Base-by-base conservation (phyloP, 1,140 invertebrate genomes). In the Temnothorax curvispinosus region DNA sequence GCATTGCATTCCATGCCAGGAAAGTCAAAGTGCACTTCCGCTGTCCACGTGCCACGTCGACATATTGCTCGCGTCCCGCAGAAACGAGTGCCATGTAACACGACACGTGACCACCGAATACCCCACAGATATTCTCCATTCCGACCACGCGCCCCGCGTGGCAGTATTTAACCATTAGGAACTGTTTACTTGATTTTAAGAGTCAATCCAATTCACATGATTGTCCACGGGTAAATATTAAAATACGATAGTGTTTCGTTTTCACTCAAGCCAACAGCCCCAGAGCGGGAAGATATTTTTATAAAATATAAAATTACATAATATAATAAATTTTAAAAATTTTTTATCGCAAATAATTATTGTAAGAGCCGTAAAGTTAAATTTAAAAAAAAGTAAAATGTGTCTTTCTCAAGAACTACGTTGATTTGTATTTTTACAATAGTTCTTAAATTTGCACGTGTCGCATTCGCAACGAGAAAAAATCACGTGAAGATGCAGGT, bases 121-220 rank as follows among this genome's bases (percentile, higher is more conserved):
- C 81, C 90, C 91, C 87, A 88, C 71, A 80, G 90, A 87, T 54
- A 87, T 89, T 67, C 90, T 90, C 80, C 78, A 85, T 85, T 62
- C 27, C 50, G 72, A 81, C 38, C 32, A 27, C 32, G n/a, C 64
- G 47, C 65, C 81, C 88, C 44, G 62, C 81, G 50, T 74, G 85
- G 80, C 85, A 85, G 87, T 93, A 90, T 94, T 94, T 93, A 92
- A 92, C 92, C 92, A 94, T 94, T 94, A 94, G 87, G 62, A 88
- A 87, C 86, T 94, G 88, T 95, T 94, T 94, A 90, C 93, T 92
- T 87, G 90, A 94, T 92, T 94, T 93, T 91, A 92, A 93, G 89
- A 94, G 93, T 94, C 94, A 93, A 93, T 91, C 75, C 74, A 56
- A 56, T 62, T 47, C 9, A 82, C 65, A 5, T 11, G 38, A 74